Base-by-base conservation (phyloP, 2,797 vertebrate species). In the Rhinophrynus dorsalis region DNA sequence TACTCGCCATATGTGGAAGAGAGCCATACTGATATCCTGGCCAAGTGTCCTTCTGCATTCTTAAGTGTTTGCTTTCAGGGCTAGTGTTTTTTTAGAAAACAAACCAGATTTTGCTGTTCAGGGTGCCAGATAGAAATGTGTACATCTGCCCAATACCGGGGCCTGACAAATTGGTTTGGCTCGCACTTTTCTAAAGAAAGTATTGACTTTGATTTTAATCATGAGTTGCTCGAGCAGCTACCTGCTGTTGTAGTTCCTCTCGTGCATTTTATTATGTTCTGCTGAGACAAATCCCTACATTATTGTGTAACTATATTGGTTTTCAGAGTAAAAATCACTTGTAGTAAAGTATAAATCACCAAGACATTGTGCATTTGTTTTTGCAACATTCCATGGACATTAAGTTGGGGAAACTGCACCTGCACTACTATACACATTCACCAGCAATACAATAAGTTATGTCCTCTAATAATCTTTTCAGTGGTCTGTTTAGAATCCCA, bases 61-160 rank as follows among this genome's bases (percentile, higher is more conserved):
- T 88, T 86, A 87, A 90, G 85, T 88, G 88, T 90, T 89, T 90
- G 88, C 89, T 90, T 90, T 90, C 90, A 90, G 89, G 86, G 81
- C 82, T 85, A 84, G 83, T 87, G 86, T 85, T 90, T 88, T 84
- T 88, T 78, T 77, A 86, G 84, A 89, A 89, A 89, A 86, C 88
- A 89, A 86, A 88, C 87, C 89, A 86, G 80, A 89, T 90, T 90
- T 89, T 88, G 85, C 85, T 83, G 87, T 89, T 89, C 83, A 86
- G 10, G 80, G 86, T 85, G 78, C 82, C 80, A 81, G 86, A 85
- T 82, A 83, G 86, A 81, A 88, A 88, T 87, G 85, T 89, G 85
- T 89, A 81, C 84, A 85, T 87, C 81, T 88, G 87, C 87, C 88
- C 84, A 50, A 80, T 82, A 84, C 87, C 81, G 83, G 83, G 87